Conservation (phyloP, 2,113 vertebrate species). For the Phalacrocorax aristotelis region DNA sequence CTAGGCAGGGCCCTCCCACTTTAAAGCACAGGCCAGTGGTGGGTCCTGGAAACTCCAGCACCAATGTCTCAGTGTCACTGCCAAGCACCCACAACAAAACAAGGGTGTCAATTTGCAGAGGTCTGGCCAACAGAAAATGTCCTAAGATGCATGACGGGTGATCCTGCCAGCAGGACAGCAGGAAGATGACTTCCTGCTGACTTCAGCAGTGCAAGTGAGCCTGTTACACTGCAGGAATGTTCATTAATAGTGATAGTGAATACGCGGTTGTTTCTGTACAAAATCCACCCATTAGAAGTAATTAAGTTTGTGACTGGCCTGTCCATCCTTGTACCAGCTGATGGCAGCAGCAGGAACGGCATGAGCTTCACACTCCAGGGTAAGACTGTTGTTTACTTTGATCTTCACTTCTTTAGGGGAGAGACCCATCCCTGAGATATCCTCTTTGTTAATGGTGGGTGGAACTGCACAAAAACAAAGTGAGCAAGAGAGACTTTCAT, state of each 20-base stretch:
- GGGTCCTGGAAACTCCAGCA: not conserved
- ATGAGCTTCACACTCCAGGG: constrained; percentile 88
- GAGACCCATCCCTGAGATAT: constrained; percentile 78
- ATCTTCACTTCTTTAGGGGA: constrained; percentile 92
- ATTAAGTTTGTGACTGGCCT: constrained; percentile 77
- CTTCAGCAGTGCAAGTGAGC: not conserved
- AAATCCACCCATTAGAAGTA: not conserved
- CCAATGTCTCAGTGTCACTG: not conserved
- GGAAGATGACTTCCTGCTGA: not conserved
- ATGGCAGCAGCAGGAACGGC: constrained; percentile 85
- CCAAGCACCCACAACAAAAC: not conserved
- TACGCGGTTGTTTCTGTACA: not conserved
- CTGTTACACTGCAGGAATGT: not conserved
- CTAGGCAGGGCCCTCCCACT: not conserved
- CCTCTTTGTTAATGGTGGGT: constrained; percentile 88
- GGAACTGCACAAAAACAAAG: constrained; percentile 80
- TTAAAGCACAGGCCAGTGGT: not conserved
- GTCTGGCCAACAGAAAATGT: not conserved
- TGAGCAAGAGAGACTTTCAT: not conserved
- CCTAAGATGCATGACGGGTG: fast-evolving
- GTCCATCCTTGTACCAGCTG: constrained; percentile 96
- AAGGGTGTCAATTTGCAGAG: not conserved
- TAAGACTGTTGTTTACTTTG: constrained; percentile 89
- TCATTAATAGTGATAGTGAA: not conserved
- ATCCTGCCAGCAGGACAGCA: not conserved